Percentiles rank a stretch among this genome's conserved stretches.
These are phyloP conservation scores for Ptychochromis oligacanthus DNA, from an alignment of 2,113 vertebrate genomes.

Conservation along the genomic window DNA sequence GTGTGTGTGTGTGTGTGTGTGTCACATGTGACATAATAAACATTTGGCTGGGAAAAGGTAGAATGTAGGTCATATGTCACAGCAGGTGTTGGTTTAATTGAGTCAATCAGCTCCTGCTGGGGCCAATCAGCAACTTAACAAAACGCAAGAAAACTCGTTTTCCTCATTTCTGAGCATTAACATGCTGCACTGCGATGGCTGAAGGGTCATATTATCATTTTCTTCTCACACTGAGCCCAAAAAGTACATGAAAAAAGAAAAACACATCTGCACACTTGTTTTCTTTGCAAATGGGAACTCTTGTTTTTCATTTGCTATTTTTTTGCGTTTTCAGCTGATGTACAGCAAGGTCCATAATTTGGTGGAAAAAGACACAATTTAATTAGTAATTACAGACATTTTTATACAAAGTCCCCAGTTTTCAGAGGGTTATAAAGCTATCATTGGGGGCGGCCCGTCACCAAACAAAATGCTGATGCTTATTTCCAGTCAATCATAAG, in stretches of 20 bases:
- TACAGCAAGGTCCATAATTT: background rate
- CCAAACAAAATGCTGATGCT: background rate
- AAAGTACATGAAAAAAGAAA: background rate
- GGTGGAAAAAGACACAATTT: background rate
- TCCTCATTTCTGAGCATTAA: background rate
- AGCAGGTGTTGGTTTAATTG: slow-evolving; percentile 5
- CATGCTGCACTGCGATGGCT: background rate
- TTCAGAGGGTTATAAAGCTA: too few species aligned
- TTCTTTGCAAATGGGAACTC: background rate
- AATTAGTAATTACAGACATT: too few species aligned
- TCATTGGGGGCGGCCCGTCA: background rate
- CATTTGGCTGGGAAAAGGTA: background rate
- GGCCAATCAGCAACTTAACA: background rate
- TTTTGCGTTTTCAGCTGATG: background rate
- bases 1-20: background rate
- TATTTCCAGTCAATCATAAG: background rate
- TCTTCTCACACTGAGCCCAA: background rate
- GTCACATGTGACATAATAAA: background rate
- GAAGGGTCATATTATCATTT: background rate
- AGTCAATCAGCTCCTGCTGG: background rate
- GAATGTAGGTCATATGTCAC: background rate
- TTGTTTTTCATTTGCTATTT: background rate
- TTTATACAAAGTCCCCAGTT: too few species aligned
- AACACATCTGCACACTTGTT: background rate
- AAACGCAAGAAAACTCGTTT: background rate